A percentile compares a stretch with the other conserved stretches of the same genome.
Conservation (phyloP, 2,797 vertebrate genomes). For the Chelon auratus region DNA sequence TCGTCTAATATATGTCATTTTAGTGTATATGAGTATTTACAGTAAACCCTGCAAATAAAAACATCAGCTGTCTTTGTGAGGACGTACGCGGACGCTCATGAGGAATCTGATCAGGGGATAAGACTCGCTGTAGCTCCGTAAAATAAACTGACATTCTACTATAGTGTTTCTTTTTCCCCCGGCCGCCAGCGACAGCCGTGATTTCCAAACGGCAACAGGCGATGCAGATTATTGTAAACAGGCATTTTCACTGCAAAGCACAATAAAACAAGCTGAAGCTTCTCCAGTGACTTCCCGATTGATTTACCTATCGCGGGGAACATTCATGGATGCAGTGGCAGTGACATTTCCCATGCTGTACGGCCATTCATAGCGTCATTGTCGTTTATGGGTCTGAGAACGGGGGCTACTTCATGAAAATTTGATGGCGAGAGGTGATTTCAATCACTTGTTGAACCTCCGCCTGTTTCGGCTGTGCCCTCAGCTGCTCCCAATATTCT, state of each 20-base stretch:
- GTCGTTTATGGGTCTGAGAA: constrained; percentile 53
- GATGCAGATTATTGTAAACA: constrained; percentile 59
- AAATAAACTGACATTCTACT: constrained; percentile 36
- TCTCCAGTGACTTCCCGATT: constrained; percentile 48
- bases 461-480: constrained; percentile 34
- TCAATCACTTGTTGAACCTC: constrained; percentile 58
- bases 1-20: not conserved
- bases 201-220: constrained; percentile 41
- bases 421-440: constrained; percentile 59
- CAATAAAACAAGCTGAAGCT: constrained; percentile 54
- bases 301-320: constrained; percentile 59
- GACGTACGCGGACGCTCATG: constrained; percentile 6
- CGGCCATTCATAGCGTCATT: constrained; percentile 42
- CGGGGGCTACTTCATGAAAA: constrained; percentile 58
- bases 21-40: constrained; percentile 19
- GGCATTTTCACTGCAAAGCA: constrained; percentile 61
- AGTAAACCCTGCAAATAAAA: constrained; percentile 8
- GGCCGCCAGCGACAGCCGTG: constrained; percentile 22
- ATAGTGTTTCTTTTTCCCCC: constrained; percentile 19
- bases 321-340: constrained; percentile 43
- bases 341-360: constrained; percentile 52
- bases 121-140: constrained; percentile 5
- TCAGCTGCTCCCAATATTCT: constrained; percentile 53
- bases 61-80: not conserved
- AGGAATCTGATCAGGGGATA: constrained; percentile 22